Evolutionary conservation across 2,113 vertebrate species (phyloP).

Genomic region (Heterotilapia buettikoferi): DNA sequence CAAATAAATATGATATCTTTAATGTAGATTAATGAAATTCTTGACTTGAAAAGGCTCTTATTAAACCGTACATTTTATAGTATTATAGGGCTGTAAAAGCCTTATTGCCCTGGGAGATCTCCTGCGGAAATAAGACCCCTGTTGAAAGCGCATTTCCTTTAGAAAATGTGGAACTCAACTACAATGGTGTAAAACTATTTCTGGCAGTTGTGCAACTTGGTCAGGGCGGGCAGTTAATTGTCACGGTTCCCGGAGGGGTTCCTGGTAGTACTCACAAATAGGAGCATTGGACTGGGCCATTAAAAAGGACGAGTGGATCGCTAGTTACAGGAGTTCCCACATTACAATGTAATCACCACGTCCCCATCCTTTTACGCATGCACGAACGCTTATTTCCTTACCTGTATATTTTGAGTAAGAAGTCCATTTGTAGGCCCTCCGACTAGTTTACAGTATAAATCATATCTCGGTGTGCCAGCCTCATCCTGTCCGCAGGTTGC

Average conservation of each 20-base stretch:
- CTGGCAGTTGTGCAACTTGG: constrained; percentile 24
- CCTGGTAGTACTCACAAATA: not conserved
- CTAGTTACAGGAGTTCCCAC: not conserved
- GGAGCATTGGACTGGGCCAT: not conserved
- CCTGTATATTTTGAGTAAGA: constrained; percentile 81
- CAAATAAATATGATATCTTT: not conserved
- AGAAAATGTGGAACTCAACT: not conserved
- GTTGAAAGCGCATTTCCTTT: constrained; percentile 26
- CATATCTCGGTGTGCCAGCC: constrained; percentile 52
- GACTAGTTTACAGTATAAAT: constrained; percentile 89
- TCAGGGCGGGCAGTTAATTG: not conserved
- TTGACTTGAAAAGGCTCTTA: not conserved
- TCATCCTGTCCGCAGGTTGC: constrained; percentile 88
- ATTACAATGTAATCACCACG: not conserved
- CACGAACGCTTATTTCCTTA: constrained; percentile 34
- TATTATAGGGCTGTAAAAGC: not conserved
- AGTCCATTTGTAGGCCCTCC: constrained; percentile 77
- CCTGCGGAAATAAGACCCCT: not conserved
- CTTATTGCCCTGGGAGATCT: not conserved
- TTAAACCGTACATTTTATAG: not conserved
- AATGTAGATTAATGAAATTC: not conserved
- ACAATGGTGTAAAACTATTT: constrained; percentile 21
- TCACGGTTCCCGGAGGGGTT: not conserved
- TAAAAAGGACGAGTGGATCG: not conserved
- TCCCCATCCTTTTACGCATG: not conserved